phyloP scores from a whole-genome alignment of 2,113 vertebrate genomes.

The Astur gentilis region DNA sequence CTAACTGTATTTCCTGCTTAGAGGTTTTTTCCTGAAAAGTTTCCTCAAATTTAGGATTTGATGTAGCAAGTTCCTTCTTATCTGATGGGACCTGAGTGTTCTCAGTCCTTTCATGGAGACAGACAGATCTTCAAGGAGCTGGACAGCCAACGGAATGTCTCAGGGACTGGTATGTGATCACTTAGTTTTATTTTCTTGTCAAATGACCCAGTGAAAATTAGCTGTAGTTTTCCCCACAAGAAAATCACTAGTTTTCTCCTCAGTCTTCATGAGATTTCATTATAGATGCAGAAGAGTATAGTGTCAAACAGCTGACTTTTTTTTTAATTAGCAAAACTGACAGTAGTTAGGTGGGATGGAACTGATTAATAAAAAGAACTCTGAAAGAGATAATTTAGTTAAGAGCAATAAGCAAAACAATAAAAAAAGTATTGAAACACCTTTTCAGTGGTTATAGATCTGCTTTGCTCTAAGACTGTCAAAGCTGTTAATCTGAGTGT shows the following conservation, averaged over 20 bases:
- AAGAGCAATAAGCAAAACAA: neutral
- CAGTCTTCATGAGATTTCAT: neutral
- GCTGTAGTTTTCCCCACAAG: neutral
- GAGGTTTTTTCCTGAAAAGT: neutral
- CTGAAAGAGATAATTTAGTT: neutral
- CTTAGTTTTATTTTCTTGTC: slow-evolving; percentile 18
- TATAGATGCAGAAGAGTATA: neutral
- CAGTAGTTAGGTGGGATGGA: neutral
- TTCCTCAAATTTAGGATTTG: neutral
- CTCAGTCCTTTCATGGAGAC: neutral
- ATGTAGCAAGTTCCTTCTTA: neutral
- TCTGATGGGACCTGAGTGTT: neutral
- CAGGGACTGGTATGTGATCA: neutral
- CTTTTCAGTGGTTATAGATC: neutral
- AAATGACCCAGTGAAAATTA: neutral
- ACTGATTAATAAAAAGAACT: neutral
- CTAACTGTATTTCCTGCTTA: neutral
- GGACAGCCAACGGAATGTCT: neutral
- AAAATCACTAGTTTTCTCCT: neutral
- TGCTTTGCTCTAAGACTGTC: neutral
- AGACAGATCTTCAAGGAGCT: neutral
- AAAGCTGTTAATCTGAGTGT: neutral
- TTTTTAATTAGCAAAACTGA: neutral
- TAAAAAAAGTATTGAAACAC: neutral
- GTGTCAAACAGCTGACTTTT: neutral